Evolutionary conservation across 2,113 vertebrate genomes (phyloP), one percentile per base, ranked within the genome.

Genomic region (Otocyon megalotis): DNA sequence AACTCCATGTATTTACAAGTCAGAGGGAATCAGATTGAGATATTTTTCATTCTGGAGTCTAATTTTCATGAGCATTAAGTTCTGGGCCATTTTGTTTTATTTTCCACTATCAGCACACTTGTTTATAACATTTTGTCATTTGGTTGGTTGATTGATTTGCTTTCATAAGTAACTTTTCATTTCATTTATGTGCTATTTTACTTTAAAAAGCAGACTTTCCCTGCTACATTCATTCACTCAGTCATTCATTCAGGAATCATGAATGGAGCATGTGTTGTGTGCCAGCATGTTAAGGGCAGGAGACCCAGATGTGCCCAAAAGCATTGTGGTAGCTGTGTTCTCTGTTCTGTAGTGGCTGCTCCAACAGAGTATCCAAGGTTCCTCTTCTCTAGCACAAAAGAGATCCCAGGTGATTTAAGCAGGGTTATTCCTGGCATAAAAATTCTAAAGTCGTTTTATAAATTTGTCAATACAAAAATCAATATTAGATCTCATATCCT

Each of bases 311-410:
- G 24, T 2, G 3, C 37, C 77, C 62, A 3, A 35, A 56, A 20
- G 2, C 0, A 0, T n/a, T 10, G 37, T 2, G 54, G 65, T 30
- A 24, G 20, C 24, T 19, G 7, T 37, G 6, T 13, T 53, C 12
- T 28, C 37, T 58, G 58, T 32, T 6, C 6, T 19, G 4, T 60
- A 26, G 30, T 7, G 35, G 30, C 35, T n/a, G 7, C 1, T 28
- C 28, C 43, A 22, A 20, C 43, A 67, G 26, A n/a, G 48, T 30
- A 76, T 32, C 50, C 69, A 58, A 74, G 48, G 17, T 19, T 76
- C 30, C 28, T 2, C 3, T 74, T 8, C 6, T 62, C 37, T 14
- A 69, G n/a, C 1, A 26, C 62, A 93, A 26, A 77, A 60, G 30
- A 37, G n/a, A 5, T 53, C 19, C 11, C 7, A 71, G 37, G 4